A percentile compares a stretch with the other conserved stretches of the same genome.
phyloP scores from a whole-genome alignment of 2,888 invertebrate species.

The Mythimna vitellina region DNA sequence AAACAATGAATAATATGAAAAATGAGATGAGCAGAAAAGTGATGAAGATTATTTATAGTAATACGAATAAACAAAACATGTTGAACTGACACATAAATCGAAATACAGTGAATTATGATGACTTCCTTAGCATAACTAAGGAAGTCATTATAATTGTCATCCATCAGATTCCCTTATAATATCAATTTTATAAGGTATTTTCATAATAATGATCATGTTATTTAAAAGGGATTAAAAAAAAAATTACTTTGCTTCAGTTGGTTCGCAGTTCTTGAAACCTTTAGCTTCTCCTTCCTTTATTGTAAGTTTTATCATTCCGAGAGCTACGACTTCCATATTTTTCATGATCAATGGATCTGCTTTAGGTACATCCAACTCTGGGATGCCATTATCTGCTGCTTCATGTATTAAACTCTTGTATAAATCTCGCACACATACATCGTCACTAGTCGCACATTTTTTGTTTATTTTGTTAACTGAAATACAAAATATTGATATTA shows the following conservation, averaged over 20 bases:
- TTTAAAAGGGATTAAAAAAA: neutral
- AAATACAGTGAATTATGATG: neutral
- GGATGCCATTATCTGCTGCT: conserved; percentile 35
- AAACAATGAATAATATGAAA: neutral
- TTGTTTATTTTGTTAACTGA: conserved; percentile 2
- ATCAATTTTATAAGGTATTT: neutral
- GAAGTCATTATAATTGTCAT: too few relatives aligned
- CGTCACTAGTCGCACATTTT: conserved; percentile 38
- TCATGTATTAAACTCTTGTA: neutral
- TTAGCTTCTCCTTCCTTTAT: conserved; percentile 30
- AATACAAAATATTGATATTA: neutral
- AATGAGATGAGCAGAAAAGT: neutral
- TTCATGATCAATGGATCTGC: conserved; percentile 40
- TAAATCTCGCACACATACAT: conserved; percentile 15
- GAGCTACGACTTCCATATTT: neutral
- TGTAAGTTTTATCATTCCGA: conserved; percentile 44
- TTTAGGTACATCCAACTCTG: conserved; percentile 39
- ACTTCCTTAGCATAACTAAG: neutral
- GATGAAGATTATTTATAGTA: neutral
- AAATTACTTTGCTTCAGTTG: neutral
- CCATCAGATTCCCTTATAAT: neutral
- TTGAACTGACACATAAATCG: neutral
- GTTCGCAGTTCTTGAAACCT: conserved; percentile 47
- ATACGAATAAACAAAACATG: neutral
- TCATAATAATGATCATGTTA: too few relatives aligned